Percentiles rank a stretch among this genome's conserved stretches.
These are phyloP conservation scores for Heliconius nattereri DNA, from an alignment of 1,140 invertebrate genomes.

Conservation along the genomic window DNA sequence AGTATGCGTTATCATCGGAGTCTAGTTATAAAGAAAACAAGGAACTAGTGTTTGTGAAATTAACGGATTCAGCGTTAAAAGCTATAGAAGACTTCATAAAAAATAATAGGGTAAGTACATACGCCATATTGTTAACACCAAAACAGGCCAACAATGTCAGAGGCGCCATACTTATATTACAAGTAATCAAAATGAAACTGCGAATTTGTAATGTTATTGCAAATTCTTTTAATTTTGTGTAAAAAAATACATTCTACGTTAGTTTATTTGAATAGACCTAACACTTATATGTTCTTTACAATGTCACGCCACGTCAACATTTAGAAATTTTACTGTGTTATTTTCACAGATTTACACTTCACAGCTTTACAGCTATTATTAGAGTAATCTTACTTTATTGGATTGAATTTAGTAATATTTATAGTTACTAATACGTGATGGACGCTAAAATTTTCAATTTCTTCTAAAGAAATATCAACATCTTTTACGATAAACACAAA, in stretches of 20 bases:
- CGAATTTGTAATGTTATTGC: conserved; percentile 65
- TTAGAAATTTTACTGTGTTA: conserved; percentile 75
- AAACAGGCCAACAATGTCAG: conserved; percentile 79
- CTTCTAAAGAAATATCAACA: conserved; percentile 19
- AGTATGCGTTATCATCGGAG: conserved; percentile 96
- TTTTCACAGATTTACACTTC: conserved; percentile 78
- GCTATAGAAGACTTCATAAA: conserved; percentile 94
- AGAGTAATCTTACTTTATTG: conserved; percentile 70
- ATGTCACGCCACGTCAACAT: conserved; percentile 80
- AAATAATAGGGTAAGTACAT: conserved; percentile 90
- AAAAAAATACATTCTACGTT: conserved; percentile 32
- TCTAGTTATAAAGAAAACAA: conserved; percentile 92
- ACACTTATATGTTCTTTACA: conserved; percentile 57
- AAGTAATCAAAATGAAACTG: conserved; percentile 78
- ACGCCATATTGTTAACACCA: conserved; percentile 78
- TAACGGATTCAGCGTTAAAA: conserved; percentile 95
- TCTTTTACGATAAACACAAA: conserved; percentile 45
- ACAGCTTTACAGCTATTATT: conserved; percentile 77
- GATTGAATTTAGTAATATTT: conserved; percentile 52
- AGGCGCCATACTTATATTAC: conserved; percentile 79
- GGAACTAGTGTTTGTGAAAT: conserved; percentile 95
- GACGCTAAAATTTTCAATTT: conserved; percentile 40
- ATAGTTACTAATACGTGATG: conserved; percentile 54
- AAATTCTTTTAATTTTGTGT: conserved; percentile 32
- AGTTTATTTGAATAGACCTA: conserved; percentile 43